phyloP scores from a whole-genome alignment of 1,140 invertebrate species.

The Mamestra configurata region DNA sequence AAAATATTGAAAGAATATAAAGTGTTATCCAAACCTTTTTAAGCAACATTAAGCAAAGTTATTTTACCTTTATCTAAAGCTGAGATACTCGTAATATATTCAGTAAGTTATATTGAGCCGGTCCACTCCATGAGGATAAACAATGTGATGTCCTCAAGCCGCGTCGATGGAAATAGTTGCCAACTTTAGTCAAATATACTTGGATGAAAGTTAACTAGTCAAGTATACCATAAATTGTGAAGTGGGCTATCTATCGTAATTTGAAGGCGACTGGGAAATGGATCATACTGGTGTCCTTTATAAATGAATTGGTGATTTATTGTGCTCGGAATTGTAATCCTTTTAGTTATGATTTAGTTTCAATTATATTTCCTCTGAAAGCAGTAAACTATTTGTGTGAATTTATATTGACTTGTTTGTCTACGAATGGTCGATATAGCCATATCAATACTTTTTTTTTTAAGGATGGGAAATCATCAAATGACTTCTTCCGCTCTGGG shows the following conservation, averaged over 20 bases:
- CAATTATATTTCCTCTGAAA: background rate
- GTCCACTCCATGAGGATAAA: slow-evolving; percentile 22
- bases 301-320: slow-evolving; percentile 33
- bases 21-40: background rate
- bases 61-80: background rate
- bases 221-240: slow-evolving; percentile 35
- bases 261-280: slow-evolving; percentile 4
- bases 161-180: slow-evolving; percentile 29
- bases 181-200: slow-evolving; percentile 36
- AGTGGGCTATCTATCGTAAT: slow-evolving; percentile 43
- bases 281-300: slow-evolving; percentile 27
- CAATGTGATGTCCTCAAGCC: background rate
- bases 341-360: slow-evolving; percentile 28
- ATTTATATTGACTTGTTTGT: background rate
- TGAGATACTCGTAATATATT: slow-evolving; percentile 28
- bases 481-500: too few species aligned
- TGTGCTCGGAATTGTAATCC: slow-evolving; percentile 30
- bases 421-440: too few species aligned
- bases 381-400: background rate
- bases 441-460: too few species aligned
- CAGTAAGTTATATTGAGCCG: background rate
- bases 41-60: slow-evolving; percentile 18
- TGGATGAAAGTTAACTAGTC: slow-evolving; percentile 25
- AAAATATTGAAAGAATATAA: background rate
- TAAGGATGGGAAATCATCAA: too few species aligned